Evolutionary conservation across 2,888 invertebrate genomes (phyloP), one percentile per base, ranked within the genome.

Genomic region (Andrena marginata): DNA sequence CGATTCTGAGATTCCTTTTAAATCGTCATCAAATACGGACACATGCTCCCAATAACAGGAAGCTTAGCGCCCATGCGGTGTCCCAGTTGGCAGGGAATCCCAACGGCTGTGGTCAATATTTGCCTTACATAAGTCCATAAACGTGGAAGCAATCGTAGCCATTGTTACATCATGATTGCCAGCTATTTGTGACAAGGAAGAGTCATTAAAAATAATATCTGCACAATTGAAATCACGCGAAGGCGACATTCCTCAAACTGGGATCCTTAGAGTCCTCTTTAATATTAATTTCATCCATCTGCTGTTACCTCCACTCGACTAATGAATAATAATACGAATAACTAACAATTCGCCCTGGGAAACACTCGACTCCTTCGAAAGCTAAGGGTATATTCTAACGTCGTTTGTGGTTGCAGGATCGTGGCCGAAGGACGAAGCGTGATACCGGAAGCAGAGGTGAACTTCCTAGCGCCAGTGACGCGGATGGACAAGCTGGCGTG

Each of bases 401-500:
- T 42, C 16, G 42, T 16, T 42, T 42, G 5, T 5, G 0, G 0
- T 79, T 79, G 23, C 77, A 88, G 89, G 68, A 95, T 95, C 89
- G 94, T 96, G 54, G 95, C 94, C 1, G 95, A 95, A 86, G 95
- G 95, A 71, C 95, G 95, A 84, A 95, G 95, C 35, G 92, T 95
- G 2, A 94, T 95, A 59, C 91, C 94, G 89, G 92, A 96, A 7
- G 94, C 95, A 0, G 94, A 95, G 0, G 96, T 97, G 0, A 94
- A 94, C 20, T 94, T 97, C 2, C 92, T 96, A 62, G 95, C 98
- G 0, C 98, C 98, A 0, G 95, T 98, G 23, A 96, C 96, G 1
- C 96, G 96, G 33, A 97, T 97, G 77, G 98, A 98, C 90, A 98
- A 98, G 94, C 96, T 98, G 0, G 95, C 97, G 0, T 98, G 98